Base-by-base conservation (phyloP, 2,888 invertebrate species). In the Chymomyza procnemis region DNA sequence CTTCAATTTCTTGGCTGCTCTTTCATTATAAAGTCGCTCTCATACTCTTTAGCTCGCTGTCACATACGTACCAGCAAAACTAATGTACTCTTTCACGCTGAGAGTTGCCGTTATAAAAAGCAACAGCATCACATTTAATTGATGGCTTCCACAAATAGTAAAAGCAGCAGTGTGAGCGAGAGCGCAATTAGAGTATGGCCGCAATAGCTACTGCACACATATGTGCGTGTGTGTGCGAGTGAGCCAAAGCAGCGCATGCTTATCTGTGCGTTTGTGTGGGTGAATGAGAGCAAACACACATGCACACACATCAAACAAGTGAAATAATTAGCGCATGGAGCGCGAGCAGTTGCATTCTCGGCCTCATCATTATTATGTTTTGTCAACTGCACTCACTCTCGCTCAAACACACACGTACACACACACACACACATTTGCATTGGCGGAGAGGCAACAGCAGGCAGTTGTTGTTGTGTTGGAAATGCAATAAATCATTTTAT, bases 401-500 rank as follows among this genome's bases (percentile, higher is more conserved):
- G 63, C 61, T 59, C 64, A 21, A 50, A 16, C 64, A 61, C 52
- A 59, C 64, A 55, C 21, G 58, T 64, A 61, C 60, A 55, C 50
- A 55, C 26, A 41, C 55, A 26, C 30, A 50, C 66, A 55, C 47
- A 41, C 66, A 67, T 66, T 50, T 67, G 65, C 48, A 21, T 66
- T 50, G 66, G 65, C 48, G 18, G 34, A 46, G 34, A 56, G 52
- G 60, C 61, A 26, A 26, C 26, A 26, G 26, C 26, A 26, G 4
- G 26, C 26, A 26, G 26, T 26, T 26, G 63, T 66, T 66, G 64
- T 58, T 57, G 61, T 34, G 47, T 67, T 60, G 71, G 65, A 67
- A 74, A 64, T 72, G 78, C 71, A 75, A 88, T 89, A 89, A 88
- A 88, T 89, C 89, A 89, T 88, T 77, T 79, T 80, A 75, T 76